phyloP scores from a whole-genome alignment of 2,888 invertebrate genomes.

The Nineta flava region DNA sequence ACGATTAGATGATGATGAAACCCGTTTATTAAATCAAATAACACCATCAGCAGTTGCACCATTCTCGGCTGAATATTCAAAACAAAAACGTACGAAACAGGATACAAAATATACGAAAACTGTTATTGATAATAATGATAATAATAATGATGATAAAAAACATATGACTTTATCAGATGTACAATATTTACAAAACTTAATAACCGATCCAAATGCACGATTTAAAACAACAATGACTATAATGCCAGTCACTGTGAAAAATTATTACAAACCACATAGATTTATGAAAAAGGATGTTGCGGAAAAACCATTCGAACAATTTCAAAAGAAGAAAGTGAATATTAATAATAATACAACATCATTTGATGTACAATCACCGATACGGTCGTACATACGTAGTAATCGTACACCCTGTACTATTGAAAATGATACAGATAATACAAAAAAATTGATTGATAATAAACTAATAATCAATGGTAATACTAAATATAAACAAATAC shows the following conservation, averaged over 20 bases:
- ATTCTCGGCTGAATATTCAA: background rate
- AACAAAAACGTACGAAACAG: background rate
- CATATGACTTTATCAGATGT: background rate
- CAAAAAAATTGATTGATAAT: background rate
- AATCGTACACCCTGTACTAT: background rate
- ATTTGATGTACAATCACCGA: background rate
- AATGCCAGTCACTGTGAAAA: slow-evolving; percentile 3
- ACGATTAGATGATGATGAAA: background rate
- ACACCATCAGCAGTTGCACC: background rate
- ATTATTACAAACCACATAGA: background rate
- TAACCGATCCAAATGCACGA: slow-evolving; percentile 1
- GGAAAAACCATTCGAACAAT: background rate
- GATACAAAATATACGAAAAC: background rate
- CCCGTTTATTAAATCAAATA: background rate
- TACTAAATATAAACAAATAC: background rate
- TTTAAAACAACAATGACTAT: slow-evolving; percentile 1
- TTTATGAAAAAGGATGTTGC: background rate
- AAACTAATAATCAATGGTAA: too few species aligned
- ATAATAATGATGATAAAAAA: background rate
- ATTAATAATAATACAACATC: background rate
- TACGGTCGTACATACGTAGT: background rate
- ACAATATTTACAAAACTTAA: slow-evolving; percentile 1
- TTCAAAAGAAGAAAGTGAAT: background rate
- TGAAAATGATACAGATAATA: background rate
- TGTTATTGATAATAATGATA: background rate